Evolutionary conservation across 2,888 invertebrate species (phyloP), one percentile per base, ranked within the genome.

Genomic region (Mesorhabditis spiculigera): DNA sequence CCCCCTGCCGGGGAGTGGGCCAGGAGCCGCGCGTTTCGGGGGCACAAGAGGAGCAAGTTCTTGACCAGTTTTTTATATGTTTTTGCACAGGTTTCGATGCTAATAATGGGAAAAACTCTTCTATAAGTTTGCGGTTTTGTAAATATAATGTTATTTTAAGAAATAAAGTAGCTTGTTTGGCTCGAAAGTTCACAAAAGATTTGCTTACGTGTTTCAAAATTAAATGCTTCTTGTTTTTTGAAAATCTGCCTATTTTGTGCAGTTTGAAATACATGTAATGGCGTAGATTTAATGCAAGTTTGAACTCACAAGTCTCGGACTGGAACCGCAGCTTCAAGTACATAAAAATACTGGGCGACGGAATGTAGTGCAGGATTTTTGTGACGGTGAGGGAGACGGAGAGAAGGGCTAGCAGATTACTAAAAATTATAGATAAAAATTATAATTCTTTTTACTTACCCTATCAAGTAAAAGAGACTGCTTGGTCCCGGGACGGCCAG

Each of bases 351-450:
- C 74, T 73, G 10, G 80, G 78, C 0, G 77, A 78, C 4, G 78
- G 78, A 42, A 80, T 74, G 69, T 80, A 78, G 63, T 80, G 80
- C 43, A 80, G 73, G 62, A 80, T 78, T 13, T 74, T 74, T 5
- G 76, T 72, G 3, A 75, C 71, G 5, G 80, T 75, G 4, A 75
- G 44, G 4, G 75, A 65, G 8, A 74, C 73, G 6, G 76, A 68
- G 5, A 76, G 45, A 10, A 80, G 69, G 8, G 80, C 73, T 43
- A 75, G 45, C 6, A 74, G 75, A 43, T 73, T 69, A 13, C 79
- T 78, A 42, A 63, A 16, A 41, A 64, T 50, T 50, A 13, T 50
- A 50, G n/a, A 3, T 28, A 28, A 28, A 28, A 28, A 28, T 28
- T 1, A 3, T 3, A 28, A 28, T 50, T 50, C n/a, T 50, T n/a